Conservation (phyloP, 2,113 vertebrate species). For the Rattus norvegicus region DNA sequence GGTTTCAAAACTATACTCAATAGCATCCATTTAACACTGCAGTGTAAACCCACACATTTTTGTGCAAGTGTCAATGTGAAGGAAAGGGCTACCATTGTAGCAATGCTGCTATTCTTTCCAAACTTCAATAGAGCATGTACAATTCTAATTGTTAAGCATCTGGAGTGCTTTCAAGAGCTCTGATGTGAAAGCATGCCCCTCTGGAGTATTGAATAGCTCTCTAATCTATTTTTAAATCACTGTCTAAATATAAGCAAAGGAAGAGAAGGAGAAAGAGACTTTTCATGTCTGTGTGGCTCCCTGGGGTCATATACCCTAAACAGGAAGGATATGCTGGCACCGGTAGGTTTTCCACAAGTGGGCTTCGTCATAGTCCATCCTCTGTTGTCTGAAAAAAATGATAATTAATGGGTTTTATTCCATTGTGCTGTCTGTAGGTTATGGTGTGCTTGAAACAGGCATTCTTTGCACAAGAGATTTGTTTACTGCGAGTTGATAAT, state of each 20-base stretch:
- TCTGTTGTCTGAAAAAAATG: conserved; percentile 7
- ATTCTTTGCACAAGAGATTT: conserved; percentile 69
- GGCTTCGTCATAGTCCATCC: conserved; percentile 43
- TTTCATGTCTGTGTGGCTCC: neutral
- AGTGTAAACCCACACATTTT: conserved; percentile 29
- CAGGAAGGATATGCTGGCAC: neutral
- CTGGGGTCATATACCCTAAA: neutral
- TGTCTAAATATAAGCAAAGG: conserved; percentile 56
- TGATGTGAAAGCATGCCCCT: conserved; percentile 30
- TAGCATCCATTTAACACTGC: neutral
- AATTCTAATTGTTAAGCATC: conserved; percentile 60
- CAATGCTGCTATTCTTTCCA: conserved; percentile 40
- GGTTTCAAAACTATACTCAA: neutral
- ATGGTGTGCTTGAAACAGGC: conserved; percentile 43
- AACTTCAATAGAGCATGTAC: conserved; percentile 27
- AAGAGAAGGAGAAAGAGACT: neutral
- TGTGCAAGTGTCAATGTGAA: neutral
- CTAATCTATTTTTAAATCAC: conserved; percentile 56
- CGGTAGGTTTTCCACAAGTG: neutral
- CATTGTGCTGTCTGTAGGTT: conserved; percentile 48
- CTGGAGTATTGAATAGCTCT: conserved; percentile 25
- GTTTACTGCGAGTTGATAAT: conserved; percentile 60
- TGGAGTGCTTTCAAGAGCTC: conserved; percentile 61
- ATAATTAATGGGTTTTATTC: conserved; percentile 48
- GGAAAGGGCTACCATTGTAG: conserved; percentile 25